A percentile compares a stretch with the other conserved stretches of the same genome.
phyloP scores from a whole-genome alignment of 1,140 invertebrate genomes.

The Penaeus vannamei region DNA sequence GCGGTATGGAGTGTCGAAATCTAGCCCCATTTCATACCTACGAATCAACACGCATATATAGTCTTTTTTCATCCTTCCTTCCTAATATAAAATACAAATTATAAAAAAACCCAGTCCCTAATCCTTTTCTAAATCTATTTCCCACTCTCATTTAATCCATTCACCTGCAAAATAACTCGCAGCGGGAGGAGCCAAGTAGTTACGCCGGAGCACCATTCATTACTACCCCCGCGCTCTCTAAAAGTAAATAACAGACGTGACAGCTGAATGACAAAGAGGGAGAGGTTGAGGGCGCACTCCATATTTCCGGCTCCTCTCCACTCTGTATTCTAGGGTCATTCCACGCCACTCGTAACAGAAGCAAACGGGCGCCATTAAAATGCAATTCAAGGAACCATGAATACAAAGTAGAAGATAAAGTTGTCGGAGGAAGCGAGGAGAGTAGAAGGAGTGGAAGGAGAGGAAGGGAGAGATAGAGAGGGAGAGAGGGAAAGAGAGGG shows the following conservation, averaged over 20 bases:
- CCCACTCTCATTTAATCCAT: neutral
- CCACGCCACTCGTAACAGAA: constrained; percentile 44
- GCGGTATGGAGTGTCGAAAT: too few species aligned
- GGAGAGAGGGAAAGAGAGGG: neutral
- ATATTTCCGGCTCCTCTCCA: constrained; percentile 1
- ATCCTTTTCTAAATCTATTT: neutral
- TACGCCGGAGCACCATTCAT: too few species aligned
- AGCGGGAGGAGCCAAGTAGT: too few species aligned
- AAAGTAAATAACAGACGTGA: neutral
- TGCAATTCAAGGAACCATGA: constrained; percentile 59
- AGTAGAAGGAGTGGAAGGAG: neutral
- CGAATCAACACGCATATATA: too few species aligned
- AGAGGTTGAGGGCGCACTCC: neutral
- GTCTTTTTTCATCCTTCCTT: neutral
- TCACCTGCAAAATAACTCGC: too few species aligned
- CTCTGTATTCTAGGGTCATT: constrained; percentile 48
- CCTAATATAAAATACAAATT: neutral
- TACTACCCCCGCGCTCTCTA: neutral
- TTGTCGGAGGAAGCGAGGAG: neutral
- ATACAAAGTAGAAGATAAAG: constrained; percentile 61
- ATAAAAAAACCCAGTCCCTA: neutral
- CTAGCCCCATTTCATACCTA: neutral
- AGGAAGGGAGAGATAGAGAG: neutral
- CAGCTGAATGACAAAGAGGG: neutral
- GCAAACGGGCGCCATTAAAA: constrained; percentile 61